Evolutionary conservation across 2,113 vertebrate species (phyloP), one percentile per base, ranked within the genome.

Genomic region (Myrmecophaga tridactyla): DNA sequence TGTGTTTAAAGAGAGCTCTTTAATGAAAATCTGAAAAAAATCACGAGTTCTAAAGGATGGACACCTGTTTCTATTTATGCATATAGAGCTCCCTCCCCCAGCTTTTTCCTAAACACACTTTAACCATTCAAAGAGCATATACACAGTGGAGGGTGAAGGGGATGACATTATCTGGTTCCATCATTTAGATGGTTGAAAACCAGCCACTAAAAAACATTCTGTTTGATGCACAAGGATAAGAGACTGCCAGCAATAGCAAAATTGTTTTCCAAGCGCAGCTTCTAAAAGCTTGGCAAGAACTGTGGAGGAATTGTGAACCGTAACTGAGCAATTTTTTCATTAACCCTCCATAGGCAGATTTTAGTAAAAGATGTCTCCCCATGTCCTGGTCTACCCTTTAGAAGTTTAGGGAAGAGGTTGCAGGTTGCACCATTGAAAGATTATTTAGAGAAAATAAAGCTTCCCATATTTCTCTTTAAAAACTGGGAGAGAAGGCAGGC

Each of bases 91-190:
- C 29, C 23, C n/a, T 70, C 17, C 31, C 15, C 43, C 7, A 56
- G 62, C 34, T 53, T 43, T 51, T 84, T 78, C 23, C 29, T 85
- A 90, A 78, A 43, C 1, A 48, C 36, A 75, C 27, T 80, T 60
- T 85, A 56, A 81, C 41, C 58, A 85, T 5, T 41, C 12, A 36
- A n/a, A n/a, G 7, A 67, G 9, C 9, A 43, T 13, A 39, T 13
- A 56, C 13, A 4, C 17, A 6, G 1, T 17, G 12, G 39, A 17
- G 10, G 0, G 7, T 20, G 56, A 23, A 27, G 23, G 13, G 0
- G 4, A 29, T 48, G 18, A 9, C 13, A 31, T 75, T 63, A 29
- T 65, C 1, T 73, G 6, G 63, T 80, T 41, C 70, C 43, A 73
- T 69, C 58, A 25, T 41, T 91, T 27, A 90, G 36, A 31, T 27